Base-by-base conservation (phyloP, 2,888 invertebrate species). In the Ormyrus labotus region DNA sequence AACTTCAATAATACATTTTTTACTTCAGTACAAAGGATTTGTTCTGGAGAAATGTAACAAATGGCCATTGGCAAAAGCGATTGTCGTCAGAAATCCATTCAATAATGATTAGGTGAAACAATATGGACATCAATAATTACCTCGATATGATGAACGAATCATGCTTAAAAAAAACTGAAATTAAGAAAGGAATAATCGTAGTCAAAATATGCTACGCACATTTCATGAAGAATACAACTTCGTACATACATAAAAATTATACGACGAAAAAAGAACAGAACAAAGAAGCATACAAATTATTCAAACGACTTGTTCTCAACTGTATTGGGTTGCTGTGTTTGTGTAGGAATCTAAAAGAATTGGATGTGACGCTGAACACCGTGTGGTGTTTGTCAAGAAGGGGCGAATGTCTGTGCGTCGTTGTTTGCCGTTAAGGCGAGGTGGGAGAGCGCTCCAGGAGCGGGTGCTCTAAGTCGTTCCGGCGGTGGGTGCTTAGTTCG, bases 121-220 rank as follows among this genome's bases (percentile, higher is more conserved):
- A 48, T 4, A 80, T 83, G 77, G 61, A 48, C 0, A 55, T 83
- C 0, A 51, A 10, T 5, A 50, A 63, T 19, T 83, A 83, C 34
- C 76, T 82, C 19, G n/a, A 72, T 5, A 79, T 68, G 19, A 69
- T 69, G 69, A 81, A 77, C 34, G 48, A 78, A 11, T 78, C 69
- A 51, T 61, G 8, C 47, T 11, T 19, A 19, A 19, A 19, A 19
- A 19, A 19, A 19, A 19, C 19, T 19, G 19, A 19, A 19, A 19
- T 19, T 19, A 19, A 19, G 19, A 19, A 19, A 19, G 19, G 19
- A 19, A 19, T 82, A 9, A 81, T 65, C 0, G 8, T 82, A 6
- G 11, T 83, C 0, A 71, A 83, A 63, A 81, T 78, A 19, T 84
- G 83, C 34, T 83, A 76, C 67, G 81, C 69, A 1, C 81, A 83